Conservation (phyloP, 2,888 invertebrate species). For the Chloroclystis v-ata region DNA sequence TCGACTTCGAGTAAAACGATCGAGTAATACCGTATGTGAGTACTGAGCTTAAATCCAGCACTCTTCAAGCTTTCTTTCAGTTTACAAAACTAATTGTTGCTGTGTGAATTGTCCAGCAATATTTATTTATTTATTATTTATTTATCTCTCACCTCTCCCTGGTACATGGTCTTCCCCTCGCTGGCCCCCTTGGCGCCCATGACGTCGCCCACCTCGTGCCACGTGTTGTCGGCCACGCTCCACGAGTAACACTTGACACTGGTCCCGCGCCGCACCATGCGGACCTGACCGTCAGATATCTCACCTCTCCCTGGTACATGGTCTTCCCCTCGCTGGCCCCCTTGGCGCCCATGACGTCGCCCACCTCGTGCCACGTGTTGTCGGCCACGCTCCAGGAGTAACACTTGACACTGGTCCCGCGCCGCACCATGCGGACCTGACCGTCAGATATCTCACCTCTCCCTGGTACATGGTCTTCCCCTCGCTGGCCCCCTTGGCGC, state of each 20-base stretch:
- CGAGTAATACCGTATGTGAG: no score
- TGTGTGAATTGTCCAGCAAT: no score
- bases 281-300: slow-evolving; percentile 86
- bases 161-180: slow-evolving; percentile 86
- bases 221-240: slow-evolving; percentile 81
- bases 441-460: slow-evolving; percentile 85
- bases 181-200: slow-evolving; percentile 85
- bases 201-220: slow-evolving; percentile 94
- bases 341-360: slow-evolving; percentile 90
- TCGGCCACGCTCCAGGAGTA: slow-evolving; percentile 85
- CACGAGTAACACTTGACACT: slow-evolving; percentile 89
- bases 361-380: slow-evolving; percentile 89
- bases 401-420: slow-evolving; percentile 84
- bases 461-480: slow-evolving; percentile 91
- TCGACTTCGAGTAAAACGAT: no score
- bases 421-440: slow-evolving; percentile 88
- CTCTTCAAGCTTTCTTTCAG: no score
- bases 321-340: slow-evolving; percentile 87
- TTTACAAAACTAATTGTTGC: no score
- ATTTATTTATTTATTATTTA: no score
- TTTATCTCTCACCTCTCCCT: slow-evolving; percentile 85
- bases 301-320: slow-evolving; percentile 88
- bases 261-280: slow-evolving; percentile 84
- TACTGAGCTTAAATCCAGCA: no score
- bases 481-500: slow-evolving; percentile 83